Evolutionary conservation across 1,140 invertebrate species (phyloP), one percentile per base, ranked within the genome.

Genomic region (Protaetia brevitarsis): DNA sequence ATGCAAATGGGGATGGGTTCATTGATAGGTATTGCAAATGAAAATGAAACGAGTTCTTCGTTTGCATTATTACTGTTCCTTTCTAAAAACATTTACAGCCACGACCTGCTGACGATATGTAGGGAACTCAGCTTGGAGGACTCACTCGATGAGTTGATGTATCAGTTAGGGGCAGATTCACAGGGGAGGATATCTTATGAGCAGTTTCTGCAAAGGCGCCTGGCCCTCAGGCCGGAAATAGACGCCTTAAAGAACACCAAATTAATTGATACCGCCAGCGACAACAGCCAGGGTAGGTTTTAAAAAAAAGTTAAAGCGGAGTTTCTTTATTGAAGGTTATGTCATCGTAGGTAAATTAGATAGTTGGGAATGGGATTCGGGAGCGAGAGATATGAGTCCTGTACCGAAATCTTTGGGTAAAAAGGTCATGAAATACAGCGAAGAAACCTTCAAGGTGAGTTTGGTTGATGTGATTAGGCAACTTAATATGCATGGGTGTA

Each of bases 331-430:
- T 31, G 63, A 63, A 34, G 41, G 41, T 51, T 51, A 64, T 67
- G 26, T 59, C 23, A 67, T 59, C 66, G 60, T 66, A 73, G 83
- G 83, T 41, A 85, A 87, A 72, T 82, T 86, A 71, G 87, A 89
- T 69, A 85, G 85, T 68, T 87, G 87, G 84, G 87, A 89, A 74
- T 89, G 88, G 78, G 87, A 89, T 74, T 88, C 86, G 66, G 87
- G 87, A 23, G 87, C 87, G 11, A 77, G 86, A 69, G 87, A 88
- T 76, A 80, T 88, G 63, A 88, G 86, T 69, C 87, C 87, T n/a
- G 85, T 88, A 69, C 86, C 87, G 19, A 76, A 77, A 67, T 68
- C 63, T 27, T 64, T 76, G 21, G 63, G 64, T 8, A 72, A 58
- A 29, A 72, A 74, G 60, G 64, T 63, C 61, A 66, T 63, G 30